phyloP scores from a whole-genome alignment of 2,113 vertebrate species.

The Petaurus breviceps region DNA sequence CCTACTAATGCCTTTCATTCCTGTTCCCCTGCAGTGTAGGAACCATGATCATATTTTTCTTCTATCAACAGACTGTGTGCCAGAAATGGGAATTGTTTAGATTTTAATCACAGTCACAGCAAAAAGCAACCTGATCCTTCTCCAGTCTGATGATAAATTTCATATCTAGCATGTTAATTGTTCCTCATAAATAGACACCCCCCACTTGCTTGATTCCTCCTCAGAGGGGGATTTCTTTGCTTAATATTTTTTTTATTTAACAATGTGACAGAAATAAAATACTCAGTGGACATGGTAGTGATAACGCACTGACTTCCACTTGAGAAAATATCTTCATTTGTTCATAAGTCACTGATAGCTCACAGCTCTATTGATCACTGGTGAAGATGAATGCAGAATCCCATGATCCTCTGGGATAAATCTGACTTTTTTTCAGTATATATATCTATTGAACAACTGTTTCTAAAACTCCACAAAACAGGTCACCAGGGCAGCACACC shows the following conservation, averaged over 20 bases:
- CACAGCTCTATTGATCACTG: slow-evolving; percentile 78
- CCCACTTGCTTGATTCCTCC: slow-evolving; percentile 56
- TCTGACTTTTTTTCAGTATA: slow-evolving; percentile 81
- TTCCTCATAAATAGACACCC: slow-evolving; percentile 45
- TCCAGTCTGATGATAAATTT: slow-evolving; percentile 78
- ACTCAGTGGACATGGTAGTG: slow-evolving; percentile 50
- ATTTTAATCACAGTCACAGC: slow-evolving; percentile 76
- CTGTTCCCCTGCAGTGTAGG: neutral
- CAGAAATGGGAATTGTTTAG: slow-evolving; percentile 65
- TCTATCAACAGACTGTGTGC: slow-evolving; percentile 37
- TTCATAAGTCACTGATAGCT: slow-evolving; percentile 80
- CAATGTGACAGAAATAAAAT: slow-evolving; percentile 81
- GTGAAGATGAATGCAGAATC: slow-evolving; percentile 81
- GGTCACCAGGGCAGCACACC: slow-evolving; percentile 80
- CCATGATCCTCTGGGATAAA: slow-evolving; percentile 82
- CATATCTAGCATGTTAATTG: slow-evolving; percentile 75
- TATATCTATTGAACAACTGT: slow-evolving; percentile 79
- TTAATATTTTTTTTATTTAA: slow-evolving; percentile 81
- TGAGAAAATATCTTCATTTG: slow-evolving; percentile 80
- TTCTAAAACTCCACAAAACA: slow-evolving; percentile 83
- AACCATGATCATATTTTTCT: neutral
- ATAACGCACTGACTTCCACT: slow-evolving; percentile 76
- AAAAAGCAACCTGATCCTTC: slow-evolving; percentile 71
- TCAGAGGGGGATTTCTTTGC: slow-evolving; percentile 71
- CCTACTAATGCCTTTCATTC: neutral